Percentiles rank a stretch among this genome's conserved stretches.
These are phyloP conservation scores for Sternotherus odoratus DNA, from an alignment of 2,797 vertebrate genomes.

Conservation along the genomic window DNA sequence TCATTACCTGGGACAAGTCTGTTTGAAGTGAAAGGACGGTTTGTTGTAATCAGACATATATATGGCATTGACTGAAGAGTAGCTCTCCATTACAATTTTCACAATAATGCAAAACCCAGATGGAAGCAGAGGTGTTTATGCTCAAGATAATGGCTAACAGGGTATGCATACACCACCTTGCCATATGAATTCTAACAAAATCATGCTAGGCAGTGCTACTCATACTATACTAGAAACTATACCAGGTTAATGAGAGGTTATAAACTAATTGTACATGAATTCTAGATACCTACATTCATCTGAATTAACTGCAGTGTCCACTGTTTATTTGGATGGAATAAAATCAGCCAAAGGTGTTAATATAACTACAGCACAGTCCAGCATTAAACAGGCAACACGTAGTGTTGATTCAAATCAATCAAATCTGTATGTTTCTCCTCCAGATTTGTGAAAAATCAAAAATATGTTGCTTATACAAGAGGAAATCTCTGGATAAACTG, in stretches of 20 bases:
- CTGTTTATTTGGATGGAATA: not conserved
- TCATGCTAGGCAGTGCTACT: not conserved
- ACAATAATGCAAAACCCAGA: not conserved
- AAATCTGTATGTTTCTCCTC: no score
- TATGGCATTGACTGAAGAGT: no score
- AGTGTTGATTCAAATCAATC: no score
- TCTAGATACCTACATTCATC: not conserved
- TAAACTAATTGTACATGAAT: not conserved
- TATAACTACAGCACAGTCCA: not conserved
- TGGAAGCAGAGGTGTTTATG: not conserved
- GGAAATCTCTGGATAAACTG: no score
- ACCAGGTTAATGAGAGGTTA: not conserved
- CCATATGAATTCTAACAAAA: not conserved
- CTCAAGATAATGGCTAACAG: not conserved
- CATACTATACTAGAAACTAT: not conserved
- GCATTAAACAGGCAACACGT: not conserved
- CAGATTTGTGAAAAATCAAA: no score
- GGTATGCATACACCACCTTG: not conserved
- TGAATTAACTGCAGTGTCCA: not conserved
- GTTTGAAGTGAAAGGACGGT: not conserved
- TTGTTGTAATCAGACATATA: accelerated
- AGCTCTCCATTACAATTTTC: not conserved
- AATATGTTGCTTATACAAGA: no score
- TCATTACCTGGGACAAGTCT: not conserved
- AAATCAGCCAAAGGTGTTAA: not conserved